Evolutionary conservation across 2,113 vertebrate species (phyloP).

Genomic region (Garra rufa): DNA sequence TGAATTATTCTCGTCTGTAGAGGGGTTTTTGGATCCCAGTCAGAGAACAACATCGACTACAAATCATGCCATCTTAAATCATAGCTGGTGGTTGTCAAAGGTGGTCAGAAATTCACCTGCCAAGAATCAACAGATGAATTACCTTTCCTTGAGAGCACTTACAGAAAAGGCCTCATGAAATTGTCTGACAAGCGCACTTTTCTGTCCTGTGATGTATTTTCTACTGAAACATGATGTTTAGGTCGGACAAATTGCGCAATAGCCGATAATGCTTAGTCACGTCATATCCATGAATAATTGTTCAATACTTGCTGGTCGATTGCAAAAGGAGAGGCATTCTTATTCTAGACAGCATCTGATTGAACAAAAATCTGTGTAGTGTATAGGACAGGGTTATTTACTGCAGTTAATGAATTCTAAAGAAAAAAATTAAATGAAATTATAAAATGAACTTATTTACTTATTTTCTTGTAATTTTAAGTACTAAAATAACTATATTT

Average conservation of each 20-base stretch:
- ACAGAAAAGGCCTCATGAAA: constrained; percentile 7
- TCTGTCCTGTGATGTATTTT: not conserved
- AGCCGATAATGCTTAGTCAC: not conserved
- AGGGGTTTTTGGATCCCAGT: constrained; percentile 13
- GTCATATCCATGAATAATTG: not conserved
- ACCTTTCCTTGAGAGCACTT: not conserved
- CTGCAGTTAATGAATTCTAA: too few species aligned
- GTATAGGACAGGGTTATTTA: too few species aligned
- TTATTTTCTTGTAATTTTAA: too few species aligned
- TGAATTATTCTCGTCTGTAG: constrained; percentile 20
- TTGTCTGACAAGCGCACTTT: not conserved
- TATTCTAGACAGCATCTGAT: not conserved
- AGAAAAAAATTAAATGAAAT: too few species aligned
- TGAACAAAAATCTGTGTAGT: not conserved
- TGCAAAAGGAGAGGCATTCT: not conserved
- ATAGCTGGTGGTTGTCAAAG: constrained; percentile 9
- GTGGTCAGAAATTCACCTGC: not conserved
- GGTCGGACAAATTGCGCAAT: not conserved
- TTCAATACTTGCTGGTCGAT: not conserved
- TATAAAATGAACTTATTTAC: too few species aligned
- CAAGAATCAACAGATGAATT: constrained; percentile 22
- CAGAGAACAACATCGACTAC: constrained; percentile 36
- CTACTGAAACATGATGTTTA: not conserved
- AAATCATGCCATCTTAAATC: constrained; percentile 36
- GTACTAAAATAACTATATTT: too few species aligned